A percentile compares a stretch with the other conserved stretches of the same genome.
These are phyloP conservation scores for Athetis lepigone DNA, from an alignment of 2,888 invertebrate genomes.

Conservation along the genomic window DNA sequence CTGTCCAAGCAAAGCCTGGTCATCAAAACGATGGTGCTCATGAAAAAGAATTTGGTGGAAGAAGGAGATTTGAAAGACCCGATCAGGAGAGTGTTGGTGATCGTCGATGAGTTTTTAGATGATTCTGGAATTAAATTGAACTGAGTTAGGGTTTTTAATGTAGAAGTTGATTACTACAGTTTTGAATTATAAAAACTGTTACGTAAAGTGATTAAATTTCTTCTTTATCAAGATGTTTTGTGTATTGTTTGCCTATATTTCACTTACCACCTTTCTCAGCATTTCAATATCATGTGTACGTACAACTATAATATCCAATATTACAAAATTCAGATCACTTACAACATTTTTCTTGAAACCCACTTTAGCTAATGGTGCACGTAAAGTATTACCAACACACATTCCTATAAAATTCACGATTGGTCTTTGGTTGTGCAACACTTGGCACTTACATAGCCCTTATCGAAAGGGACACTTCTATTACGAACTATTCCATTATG, in stretches of 20 bases:
- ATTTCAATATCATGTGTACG: background rate
- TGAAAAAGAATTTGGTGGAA: conserved; percentile 74
- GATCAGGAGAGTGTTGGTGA: conserved; percentile 69
- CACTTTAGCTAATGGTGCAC: conserved; percentile 21
- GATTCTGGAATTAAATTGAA: conserved; percentile 63
- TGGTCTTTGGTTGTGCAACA: conserved; percentile 28
- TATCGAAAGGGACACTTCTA: conserved; percentile 33
- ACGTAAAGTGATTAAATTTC: no score
- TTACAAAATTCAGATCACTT: conserved; percentile 18
- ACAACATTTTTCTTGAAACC: conserved; percentile 17
- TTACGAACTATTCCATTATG: conserved; percentile 45
- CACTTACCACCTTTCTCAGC: background rate
- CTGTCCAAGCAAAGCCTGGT: conserved; percentile 79
- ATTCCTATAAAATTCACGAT: conserved; percentile 16
- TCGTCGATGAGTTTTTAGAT: conserved; percentile 76
- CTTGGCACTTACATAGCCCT: conserved; percentile 36
- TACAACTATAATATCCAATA: background rate
- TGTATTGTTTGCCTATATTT: background rate
- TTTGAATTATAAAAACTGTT: background rate
- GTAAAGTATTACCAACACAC: conserved; percentile 11
- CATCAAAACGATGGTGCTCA: conserved; percentile 74
- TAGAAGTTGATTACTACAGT: background rate
- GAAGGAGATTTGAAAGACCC: conserved; percentile 71
- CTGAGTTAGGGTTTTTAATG: background rate
- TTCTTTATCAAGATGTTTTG: background rate